Percentiles rank a stretch among this genome's conserved stretches.
These are phyloP conservation scores for Scotopteryx bipunctaria DNA, from an alignment of 2,888 invertebrate genomes.

Conservation along the genomic window DNA sequence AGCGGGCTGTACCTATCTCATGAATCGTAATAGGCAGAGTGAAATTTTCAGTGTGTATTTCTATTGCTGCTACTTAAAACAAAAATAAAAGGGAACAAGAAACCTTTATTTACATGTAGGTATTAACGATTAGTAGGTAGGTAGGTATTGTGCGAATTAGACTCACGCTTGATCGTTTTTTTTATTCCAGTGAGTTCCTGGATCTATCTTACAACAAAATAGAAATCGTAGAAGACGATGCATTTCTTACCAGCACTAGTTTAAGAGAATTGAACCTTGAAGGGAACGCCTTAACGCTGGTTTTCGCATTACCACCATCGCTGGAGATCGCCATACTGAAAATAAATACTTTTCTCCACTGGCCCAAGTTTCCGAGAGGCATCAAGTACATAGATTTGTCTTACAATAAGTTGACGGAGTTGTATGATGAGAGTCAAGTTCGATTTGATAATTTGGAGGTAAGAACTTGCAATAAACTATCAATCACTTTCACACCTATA, in stretches of 20 bases:
- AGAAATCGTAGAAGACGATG: slow-evolving; percentile 69
- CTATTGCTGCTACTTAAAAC: too few species aligned
- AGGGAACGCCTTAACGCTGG: slow-evolving; percentile 73
- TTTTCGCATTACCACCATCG: slow-evolving; percentile 65
- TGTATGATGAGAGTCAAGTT: slow-evolving; percentile 61
- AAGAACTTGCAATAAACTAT: slow-evolving; percentile 29
- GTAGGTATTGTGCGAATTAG: too few species aligned
- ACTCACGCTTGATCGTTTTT: not conserved
- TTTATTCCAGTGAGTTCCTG: slow-evolving; percentile 64
- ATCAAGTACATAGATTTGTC: slow-evolving; percentile 74
- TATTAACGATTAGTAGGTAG: too few species aligned
- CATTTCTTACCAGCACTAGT: slow-evolving; percentile 62
- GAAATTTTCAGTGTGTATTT: too few species aligned
- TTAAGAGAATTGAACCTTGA: slow-evolving; percentile 74
- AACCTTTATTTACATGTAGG: too few species aligned
- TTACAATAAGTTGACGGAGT: slow-evolving; percentile 64
- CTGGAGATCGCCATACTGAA: slow-evolving; percentile 69
- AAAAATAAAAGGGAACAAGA: too few species aligned
- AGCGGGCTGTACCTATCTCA: too few species aligned
- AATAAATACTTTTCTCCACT: slow-evolving; percentile 70
- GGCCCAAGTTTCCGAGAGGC: slow-evolving; percentile 70
- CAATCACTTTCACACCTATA: too few species aligned
- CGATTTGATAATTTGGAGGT: slow-evolving; percentile 73
- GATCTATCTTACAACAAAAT: slow-evolving; percentile 76
- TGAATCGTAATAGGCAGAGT: too few species aligned